Evolutionary conservation across 1,140 invertebrate genomes (phyloP).

Genomic region (Trissolcus basalis): DNA sequence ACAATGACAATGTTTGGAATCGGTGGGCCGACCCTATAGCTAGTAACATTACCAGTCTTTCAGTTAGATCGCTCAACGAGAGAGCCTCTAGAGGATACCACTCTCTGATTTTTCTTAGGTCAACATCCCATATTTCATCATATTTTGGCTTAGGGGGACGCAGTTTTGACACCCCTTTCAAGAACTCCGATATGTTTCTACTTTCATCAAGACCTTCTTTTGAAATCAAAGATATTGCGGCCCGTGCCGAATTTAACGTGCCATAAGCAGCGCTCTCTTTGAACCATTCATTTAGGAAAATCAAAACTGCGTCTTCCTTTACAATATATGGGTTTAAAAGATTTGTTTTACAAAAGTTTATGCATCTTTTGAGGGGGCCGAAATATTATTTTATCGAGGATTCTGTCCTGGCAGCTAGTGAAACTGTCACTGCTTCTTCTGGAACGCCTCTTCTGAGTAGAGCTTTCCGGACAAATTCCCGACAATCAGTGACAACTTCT

Average conservation of each 20-base stretch:
- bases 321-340: too few species aligned
- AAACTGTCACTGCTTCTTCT: neutral
- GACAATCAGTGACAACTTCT: slow-evolving; percentile 52
- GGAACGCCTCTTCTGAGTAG: slow-evolving; percentile 1
- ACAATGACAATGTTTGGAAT: slow-evolving; percentile 10
- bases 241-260: neutral
- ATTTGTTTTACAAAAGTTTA: slow-evolving; percentile 3
- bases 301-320: slow-evolving; percentile 4
- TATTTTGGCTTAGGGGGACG: neutral
- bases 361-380: neutral
- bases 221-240: slow-evolving; percentile 1
- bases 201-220: slow-evolving; percentile 2
- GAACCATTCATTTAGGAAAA: neutral
- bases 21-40: slow-evolving; percentile 1
- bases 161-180: slow-evolving; percentile 6
- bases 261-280: neutral
- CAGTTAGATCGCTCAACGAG: too few species aligned
- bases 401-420: slow-evolving; percentile 1
- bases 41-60: neutral
- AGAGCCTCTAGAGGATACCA: neutral
- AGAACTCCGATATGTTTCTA: slow-evolving; percentile 14
- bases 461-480: slow-evolving; percentile 19
- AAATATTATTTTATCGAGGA: slow-evolving; percentile 3
- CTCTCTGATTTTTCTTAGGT: neutral
- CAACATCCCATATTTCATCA: neutral